A percentile compares a stretch with the other conserved stretches of the same genome.
phyloP scores from a whole-genome alignment of 2,888 invertebrate species.

The Coleophora deauratella region DNA sequence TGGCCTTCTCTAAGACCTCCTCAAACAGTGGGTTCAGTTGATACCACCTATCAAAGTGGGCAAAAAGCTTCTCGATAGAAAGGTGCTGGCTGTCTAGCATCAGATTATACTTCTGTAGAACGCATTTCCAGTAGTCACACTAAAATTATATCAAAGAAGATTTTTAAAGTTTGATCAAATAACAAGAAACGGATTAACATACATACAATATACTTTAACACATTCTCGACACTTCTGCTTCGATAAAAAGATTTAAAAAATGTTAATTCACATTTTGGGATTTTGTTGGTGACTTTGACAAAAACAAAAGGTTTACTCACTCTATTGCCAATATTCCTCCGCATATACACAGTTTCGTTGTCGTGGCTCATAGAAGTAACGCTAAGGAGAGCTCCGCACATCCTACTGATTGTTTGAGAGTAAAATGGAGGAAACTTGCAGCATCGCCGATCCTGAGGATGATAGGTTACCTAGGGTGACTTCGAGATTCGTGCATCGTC shows the following conservation, averaged over 20 bases:
- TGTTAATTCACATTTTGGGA: too few relatives aligned
- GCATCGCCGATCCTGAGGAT: not conserved
- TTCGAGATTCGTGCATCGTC: too few relatives aligned
- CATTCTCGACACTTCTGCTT: too few relatives aligned
- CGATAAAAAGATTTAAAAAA: too few relatives aligned
- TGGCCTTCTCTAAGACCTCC: slow-evolving; percentile 31
- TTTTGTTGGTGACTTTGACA: too few relatives aligned
- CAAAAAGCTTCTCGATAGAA: slow-evolving; percentile 34
- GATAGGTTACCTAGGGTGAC: too few relatives aligned
- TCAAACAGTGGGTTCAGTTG: slow-evolving; percentile 36
- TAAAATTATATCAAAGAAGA: slow-evolving; percentile 17
- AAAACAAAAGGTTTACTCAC: not conserved
- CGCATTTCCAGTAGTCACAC: slow-evolving; percentile 43
- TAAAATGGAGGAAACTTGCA: slow-evolving; percentile 2
- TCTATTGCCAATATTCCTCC: too few relatives aligned
- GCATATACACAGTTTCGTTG: too few relatives aligned
- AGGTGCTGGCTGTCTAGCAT: slow-evolving; percentile 19
- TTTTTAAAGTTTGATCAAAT: too few relatives aligned
- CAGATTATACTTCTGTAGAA: slow-evolving; percentile 36
- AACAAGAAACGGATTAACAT: too few relatives aligned
- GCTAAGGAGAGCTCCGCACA: not conserved
- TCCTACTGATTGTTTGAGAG: not conserved
- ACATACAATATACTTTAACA: too few relatives aligned
- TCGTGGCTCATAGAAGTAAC: too few relatives aligned
- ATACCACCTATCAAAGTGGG: slow-evolving; percentile 45